Evolutionary conservation across 2,113 vertebrate genomes (phyloP).

Genomic region (Anoplopoma fimbria): DNA sequence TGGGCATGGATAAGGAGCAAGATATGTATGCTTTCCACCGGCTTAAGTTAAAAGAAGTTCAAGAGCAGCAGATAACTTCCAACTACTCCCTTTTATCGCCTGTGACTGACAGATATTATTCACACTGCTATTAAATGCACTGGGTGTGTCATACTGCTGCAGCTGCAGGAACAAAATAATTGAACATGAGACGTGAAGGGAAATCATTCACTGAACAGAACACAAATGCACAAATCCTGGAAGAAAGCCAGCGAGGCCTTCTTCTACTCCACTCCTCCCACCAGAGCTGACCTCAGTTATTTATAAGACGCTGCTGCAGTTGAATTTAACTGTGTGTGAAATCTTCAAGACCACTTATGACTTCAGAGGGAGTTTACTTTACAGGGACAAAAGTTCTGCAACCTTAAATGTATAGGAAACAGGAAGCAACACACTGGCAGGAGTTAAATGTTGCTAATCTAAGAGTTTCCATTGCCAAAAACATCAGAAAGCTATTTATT

Average conservation of each 20-base stretch:
- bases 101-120: neutral
- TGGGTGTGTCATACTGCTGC: neutral
- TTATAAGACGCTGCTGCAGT: conserved; percentile 1
- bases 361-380: neutral
- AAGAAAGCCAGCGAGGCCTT: conserved; percentile 8
- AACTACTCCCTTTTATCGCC: neutral
- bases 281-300: neutral
- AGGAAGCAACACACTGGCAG: neutral
- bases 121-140: neutral
- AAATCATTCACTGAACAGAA: neutral
- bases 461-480: neutral
- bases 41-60: neutral
- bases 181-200: neutral
- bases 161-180: conserved; percentile 1
- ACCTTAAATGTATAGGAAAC: neutral
- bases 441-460: neutral
- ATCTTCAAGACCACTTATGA: conserved; percentile 1
- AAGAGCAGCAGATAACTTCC: neutral
- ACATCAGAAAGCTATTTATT: neutral
- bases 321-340: neutral
- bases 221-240: conserved; percentile 18
- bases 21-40: too few species aligned
- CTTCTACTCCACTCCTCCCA: neutral
- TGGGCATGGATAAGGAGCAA: too few species aligned
- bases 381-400: neutral